A percentile compares a stretch with the other conserved stretches of the same genome.
These are phyloP conservation scores for Drosophila mulleri DNA, from an alignment of 2,888 invertebrate species.

Conservation along the genomic window DNA sequence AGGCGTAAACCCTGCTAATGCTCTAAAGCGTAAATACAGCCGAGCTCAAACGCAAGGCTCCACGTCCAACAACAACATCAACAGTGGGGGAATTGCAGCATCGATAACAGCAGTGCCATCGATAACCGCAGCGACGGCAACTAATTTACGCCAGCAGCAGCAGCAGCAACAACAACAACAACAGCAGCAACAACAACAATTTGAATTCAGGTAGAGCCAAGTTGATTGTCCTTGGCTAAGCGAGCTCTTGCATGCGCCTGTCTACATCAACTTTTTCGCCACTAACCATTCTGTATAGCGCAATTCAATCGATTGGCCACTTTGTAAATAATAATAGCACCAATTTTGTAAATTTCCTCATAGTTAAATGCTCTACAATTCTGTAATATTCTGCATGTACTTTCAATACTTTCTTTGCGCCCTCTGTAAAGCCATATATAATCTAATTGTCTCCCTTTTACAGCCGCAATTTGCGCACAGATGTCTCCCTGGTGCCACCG, in stretches of 20 bases:
- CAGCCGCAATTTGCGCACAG: slow-evolving; percentile 92
- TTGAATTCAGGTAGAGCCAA: slow-evolving; percentile 84
- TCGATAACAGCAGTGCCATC: slow-evolving; percentile 33
- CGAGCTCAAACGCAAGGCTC: slow-evolving; percentile 43
- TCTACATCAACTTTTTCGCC: slow-evolving; percentile 24
- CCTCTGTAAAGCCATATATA: not conserved
- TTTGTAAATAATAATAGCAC: slow-evolving; percentile 9
- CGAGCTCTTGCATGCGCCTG: slow-evolving; percentile 70
- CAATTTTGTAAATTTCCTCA: slow-evolving; percentile 2
- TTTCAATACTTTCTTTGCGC: slow-evolving; percentile 1
- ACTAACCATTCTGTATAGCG: slow-evolving; percentile 19
- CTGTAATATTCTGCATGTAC: slow-evolving; percentile 25
- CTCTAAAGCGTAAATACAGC: slow-evolving; percentile 70
- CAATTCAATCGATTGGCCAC: slow-evolving; percentile 19
- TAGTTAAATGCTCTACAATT: slow-evolving; percentile 1
- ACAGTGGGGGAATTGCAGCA: slow-evolving; percentile 32
- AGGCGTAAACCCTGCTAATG: slow-evolving; percentile 49
- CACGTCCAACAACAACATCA: slow-evolving; percentile 25
- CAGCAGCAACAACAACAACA: slow-evolving; percentile 66
- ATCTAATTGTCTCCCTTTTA: slow-evolving; percentile 39
- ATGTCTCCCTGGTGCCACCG: slow-evolving; percentile 96
- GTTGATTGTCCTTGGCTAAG: slow-evolving; percentile 60
- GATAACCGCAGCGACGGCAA: slow-evolving; percentile 43
- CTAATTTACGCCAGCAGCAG: slow-evolving; percentile 66
- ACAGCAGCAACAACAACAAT: slow-evolving; percentile 77